phyloP scores from a whole-genome alignment of 2,888 invertebrate species.

The Cremastinae sp. region DNA sequence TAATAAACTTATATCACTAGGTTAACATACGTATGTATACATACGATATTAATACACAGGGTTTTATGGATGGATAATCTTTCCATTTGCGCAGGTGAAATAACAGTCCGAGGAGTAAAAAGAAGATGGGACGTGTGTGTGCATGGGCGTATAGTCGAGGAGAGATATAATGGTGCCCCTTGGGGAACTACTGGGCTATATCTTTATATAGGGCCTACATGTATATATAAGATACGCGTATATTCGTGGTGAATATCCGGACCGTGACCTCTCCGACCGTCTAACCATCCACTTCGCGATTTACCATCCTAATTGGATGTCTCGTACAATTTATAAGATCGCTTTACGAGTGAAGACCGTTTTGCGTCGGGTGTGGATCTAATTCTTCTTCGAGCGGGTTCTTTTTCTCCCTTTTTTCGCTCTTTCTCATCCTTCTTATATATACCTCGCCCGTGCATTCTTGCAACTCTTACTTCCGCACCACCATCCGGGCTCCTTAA shows the following conservation, averaged over 20 bases:
- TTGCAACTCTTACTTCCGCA: constrained; percentile 45
- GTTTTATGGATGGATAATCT: constrained; percentile 39
- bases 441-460: constrained; percentile 43
- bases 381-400: constrained; percentile 57
- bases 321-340: constrained; percentile 66
- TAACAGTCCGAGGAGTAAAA: constrained; percentile 40
- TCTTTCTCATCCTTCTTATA: constrained; percentile 13
- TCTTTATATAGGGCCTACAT: constrained; percentile 4
- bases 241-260: constrained; percentile 42
- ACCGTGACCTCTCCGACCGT: constrained; percentile 50
- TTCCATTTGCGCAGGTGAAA: constrained; percentile 50
- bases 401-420: constrained; percentile 30
- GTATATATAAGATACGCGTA: constrained; percentile 12
- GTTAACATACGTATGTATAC: constrained; percentile 75
- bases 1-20: too few relatives aligned
- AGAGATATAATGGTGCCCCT: constrained; percentile 54
- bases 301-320: constrained; percentile 69
- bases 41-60: constrained; percentile 65
- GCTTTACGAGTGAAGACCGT: constrained; percentile 59
- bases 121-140: constrained; percentile 8
- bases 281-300: constrained; percentile 58
- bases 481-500: constrained; percentile 51
- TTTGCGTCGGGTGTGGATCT: constrained; percentile 55
- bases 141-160: constrained; percentile 37
- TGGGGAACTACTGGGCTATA: constrained; percentile 33